phyloP scores from a whole-genome alignment of 2,888 invertebrate genomes.

The Ectemnius lituratus region DNA sequence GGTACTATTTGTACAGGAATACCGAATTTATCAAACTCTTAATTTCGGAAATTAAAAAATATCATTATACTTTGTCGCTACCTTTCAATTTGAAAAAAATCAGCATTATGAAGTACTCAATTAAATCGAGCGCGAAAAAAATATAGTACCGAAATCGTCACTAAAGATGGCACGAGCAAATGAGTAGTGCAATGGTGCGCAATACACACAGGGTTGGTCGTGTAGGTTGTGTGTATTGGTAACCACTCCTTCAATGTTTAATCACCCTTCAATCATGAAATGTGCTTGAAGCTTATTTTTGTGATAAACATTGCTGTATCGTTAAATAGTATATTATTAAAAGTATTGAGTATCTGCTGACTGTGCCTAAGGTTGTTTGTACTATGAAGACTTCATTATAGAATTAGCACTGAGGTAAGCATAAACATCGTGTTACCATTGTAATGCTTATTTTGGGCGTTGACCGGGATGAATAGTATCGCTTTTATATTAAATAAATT shows the following conservation, averaged over 20 bases:
- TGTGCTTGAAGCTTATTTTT: constrained; percentile 10
- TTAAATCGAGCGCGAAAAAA: too few species aligned
- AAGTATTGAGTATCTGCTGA: background rate
- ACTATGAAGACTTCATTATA: constrained; percentile 28
- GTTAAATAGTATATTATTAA: background rate
- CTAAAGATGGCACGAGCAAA: too few species aligned
- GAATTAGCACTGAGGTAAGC: constrained; percentile 21
- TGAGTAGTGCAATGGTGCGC: background rate
- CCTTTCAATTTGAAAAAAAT: too few species aligned
- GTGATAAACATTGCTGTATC: background rate
- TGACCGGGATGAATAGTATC: constrained; percentile 31
- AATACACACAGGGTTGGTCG: constrained; percentile 18
- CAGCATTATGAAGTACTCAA: too few species aligned
- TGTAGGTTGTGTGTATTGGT: constrained; percentile 20
- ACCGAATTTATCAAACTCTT: too few species aligned
- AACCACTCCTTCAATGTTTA: constrained; percentile 38
- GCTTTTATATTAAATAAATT: too few species aligned
- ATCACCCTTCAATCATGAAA: constrained; percentile 27
- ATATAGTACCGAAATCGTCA: too few species aligned
- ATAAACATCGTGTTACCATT: constrained; percentile 9
- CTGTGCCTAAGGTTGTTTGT: background rate
- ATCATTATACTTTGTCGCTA: too few species aligned
- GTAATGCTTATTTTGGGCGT: constrained; percentile 48
- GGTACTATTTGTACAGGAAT: constrained; percentile 37
- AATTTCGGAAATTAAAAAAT: too few species aligned